Evolutionary conservation across 2,113 vertebrate species (phyloP).

Genomic region (Hippocampus guttulatus): DNA sequence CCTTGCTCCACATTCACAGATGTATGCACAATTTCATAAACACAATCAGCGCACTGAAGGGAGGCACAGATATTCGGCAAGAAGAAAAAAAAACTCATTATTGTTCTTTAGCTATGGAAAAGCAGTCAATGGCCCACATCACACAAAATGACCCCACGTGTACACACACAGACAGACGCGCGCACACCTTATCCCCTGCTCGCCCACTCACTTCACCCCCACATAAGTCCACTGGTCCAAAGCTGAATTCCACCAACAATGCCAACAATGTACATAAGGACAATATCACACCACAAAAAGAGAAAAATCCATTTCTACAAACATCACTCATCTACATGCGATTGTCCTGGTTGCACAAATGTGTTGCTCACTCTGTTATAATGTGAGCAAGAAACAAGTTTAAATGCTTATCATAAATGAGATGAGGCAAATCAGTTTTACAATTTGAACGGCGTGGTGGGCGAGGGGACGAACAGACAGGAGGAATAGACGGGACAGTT

Average conservation of each 20-base stretch:
- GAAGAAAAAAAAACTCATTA: slow-evolving; percentile 63
- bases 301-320: slow-evolving; percentile 20
- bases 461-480: no score
- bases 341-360: background rate
- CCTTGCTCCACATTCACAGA: slow-evolving; percentile 64
- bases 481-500: no score
- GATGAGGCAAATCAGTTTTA: background rate
- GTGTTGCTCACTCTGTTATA: background rate
- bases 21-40: slow-evolving; percentile 76
- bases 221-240: slow-evolving; percentile 39
- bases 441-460: no score
- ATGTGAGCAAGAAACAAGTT: background rate
- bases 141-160: slow-evolving; percentile 43
- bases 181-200: slow-evolving; percentile 1
- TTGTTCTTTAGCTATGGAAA: slow-evolving; percentile 75
- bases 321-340: background rate
- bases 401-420: background rate
- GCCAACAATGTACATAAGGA: slow-evolving; percentile 65
- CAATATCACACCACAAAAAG: slow-evolving; percentile 36
- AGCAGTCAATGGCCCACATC: slow-evolving; percentile 77
- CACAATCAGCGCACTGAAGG: slow-evolving; percentile 74
- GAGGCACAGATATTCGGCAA: slow-evolving; percentile 67
- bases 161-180: slow-evolving; percentile 30
- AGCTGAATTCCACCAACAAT: slow-evolving; percentile 70
- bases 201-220: no score